These are phyloP conservation scores for Nineta flava DNA, from an alignment of 2,888 invertebrate genomes.

Conservation along the genomic window DNA sequence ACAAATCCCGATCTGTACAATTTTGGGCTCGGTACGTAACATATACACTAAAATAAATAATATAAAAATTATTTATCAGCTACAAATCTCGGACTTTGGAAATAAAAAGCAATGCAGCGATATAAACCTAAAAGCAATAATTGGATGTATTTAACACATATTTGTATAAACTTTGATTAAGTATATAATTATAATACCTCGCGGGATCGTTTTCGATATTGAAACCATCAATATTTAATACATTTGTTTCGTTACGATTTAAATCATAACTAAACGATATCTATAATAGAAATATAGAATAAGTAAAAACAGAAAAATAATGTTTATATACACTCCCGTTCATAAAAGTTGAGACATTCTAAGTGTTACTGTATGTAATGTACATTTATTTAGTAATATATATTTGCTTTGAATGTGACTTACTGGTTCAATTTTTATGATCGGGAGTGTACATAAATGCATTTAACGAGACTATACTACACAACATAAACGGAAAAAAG, in stretches of 20 bases:
- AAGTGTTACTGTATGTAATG: no score
- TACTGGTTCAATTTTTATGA: no score
- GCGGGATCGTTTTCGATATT: slow-evolving; percentile 65
- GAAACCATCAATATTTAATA: slow-evolving; percentile 73
- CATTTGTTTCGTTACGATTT: slow-evolving; percentile 68
- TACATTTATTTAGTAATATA: no score
- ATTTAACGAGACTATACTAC: no score
- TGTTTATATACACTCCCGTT: no score
- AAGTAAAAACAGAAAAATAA: neutral
- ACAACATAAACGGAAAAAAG: no score
- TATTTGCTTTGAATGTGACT: no score
- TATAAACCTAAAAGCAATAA: slow-evolving; percentile 53
- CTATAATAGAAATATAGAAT: slow-evolving; percentile 28
- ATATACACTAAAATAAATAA: no score
- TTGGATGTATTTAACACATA: slow-evolving; percentile 13
- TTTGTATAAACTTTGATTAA: neutral
- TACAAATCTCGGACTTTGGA: slow-evolving; percentile 71
- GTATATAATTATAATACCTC: slow-evolving; percentile 35
- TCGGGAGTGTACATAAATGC: no score
- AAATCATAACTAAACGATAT: slow-evolving; percentile 77
- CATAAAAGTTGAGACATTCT: no score
- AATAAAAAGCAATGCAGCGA: slow-evolving; percentile 82
- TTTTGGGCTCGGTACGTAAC: no score
- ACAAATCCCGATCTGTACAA: no score
- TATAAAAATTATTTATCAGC: slow-evolving; percentile 31